phyloP scores from a whole-genome alignment of 2,888 invertebrate genomes.

The Glaucopsyche alexis region DNA sequence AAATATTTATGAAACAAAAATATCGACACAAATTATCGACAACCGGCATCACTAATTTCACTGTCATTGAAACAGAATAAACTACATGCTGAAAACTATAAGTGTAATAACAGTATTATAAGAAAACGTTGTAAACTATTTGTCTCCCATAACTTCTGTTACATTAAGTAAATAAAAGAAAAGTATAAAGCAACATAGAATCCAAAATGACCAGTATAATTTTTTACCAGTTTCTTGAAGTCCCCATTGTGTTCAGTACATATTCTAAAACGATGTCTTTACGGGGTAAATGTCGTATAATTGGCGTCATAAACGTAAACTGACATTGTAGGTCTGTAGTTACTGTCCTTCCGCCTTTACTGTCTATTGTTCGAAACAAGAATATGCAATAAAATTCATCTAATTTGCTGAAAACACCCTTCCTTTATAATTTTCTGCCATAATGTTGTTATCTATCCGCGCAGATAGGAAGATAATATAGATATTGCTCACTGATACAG shows the following conservation, averaged over 20 bases:
- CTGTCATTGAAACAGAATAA: not conserved
- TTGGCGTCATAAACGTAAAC: constrained; percentile 32
- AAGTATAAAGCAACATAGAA: not conserved
- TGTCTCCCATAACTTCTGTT: not conserved
- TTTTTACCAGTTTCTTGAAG: not conserved
- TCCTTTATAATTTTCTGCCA: constrained; percentile 27
- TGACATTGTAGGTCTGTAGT: constrained; percentile 15
- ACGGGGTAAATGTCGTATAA: not conserved
- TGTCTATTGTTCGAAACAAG: constrained; percentile 46
- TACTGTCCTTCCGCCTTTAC: constrained; percentile 39
- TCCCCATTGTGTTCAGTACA: not conserved
- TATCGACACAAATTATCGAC: not conserved
- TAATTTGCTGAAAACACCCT: constrained; percentile 42
- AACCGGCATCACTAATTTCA: not conserved
- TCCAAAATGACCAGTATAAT: not conserved
- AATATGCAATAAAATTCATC: constrained; percentile 41
- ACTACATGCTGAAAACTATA: not conserved
- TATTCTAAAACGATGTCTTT: not conserved
- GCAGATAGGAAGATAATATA: too few relatives aligned
- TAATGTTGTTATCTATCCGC: not conserved
- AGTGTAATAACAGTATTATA: too few relatives aligned
- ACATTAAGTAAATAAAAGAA: too few relatives aligned
- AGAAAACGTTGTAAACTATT: too few relatives aligned
- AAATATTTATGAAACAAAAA: not conserved
- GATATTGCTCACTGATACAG: too few relatives aligned